A percentile compares a stretch with the other conserved stretches of the same genome.
Evolutionary conservation across 2,888 invertebrate species (phyloP).

Genomic region (Ditylenchus weischeri): DNA sequence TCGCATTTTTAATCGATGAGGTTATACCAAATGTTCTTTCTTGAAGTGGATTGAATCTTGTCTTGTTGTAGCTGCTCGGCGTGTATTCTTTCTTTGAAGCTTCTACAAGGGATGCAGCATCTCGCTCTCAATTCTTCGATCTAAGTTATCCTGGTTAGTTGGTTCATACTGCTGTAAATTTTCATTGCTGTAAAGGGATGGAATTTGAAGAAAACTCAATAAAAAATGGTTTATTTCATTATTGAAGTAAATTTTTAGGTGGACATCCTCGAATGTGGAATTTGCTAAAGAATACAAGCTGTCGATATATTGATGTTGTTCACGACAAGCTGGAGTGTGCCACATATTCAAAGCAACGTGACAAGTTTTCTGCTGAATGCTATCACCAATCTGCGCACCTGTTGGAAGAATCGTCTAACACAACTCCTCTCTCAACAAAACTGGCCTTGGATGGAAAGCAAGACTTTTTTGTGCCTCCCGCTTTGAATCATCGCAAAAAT

Average conservation of each 20-base stretch:
- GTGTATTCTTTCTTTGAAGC: too few relatives aligned
- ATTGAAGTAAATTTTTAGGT: background rate
- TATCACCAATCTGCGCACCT: background rate
- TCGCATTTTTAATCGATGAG: too few relatives aligned
- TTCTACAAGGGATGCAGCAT: too few relatives aligned
- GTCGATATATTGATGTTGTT: slow-evolving; percentile 10
- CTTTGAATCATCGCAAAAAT: slow-evolving; percentile 19
- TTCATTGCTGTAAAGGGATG: too few relatives aligned
- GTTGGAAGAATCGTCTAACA: background rate
- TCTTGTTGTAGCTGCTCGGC: too few relatives aligned
- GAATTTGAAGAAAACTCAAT: too few relatives aligned
- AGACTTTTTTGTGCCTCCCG: slow-evolving; percentile 22
- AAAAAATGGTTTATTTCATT: too few relatives aligned
- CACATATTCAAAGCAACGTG: background rate
- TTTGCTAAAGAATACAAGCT: slow-evolving; percentile 10
- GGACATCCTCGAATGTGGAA: slow-evolving; percentile 23
- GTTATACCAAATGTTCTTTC: too few relatives aligned
- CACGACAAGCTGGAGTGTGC: slow-evolving; percentile 8
- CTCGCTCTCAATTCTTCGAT: slow-evolving; percentile 13
- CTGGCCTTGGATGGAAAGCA: slow-evolving; percentile 12
- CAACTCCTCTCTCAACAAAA: background rate
- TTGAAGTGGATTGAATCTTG: too few relatives aligned
- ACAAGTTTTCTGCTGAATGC: background rate
- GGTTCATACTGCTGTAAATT: background rate
- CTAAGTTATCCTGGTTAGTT: slow-evolving; percentile 20